Conservation (phyloP, 35 echinoderm and acorn worm species). For the Heliocidaris erythrogramma region DNA sequence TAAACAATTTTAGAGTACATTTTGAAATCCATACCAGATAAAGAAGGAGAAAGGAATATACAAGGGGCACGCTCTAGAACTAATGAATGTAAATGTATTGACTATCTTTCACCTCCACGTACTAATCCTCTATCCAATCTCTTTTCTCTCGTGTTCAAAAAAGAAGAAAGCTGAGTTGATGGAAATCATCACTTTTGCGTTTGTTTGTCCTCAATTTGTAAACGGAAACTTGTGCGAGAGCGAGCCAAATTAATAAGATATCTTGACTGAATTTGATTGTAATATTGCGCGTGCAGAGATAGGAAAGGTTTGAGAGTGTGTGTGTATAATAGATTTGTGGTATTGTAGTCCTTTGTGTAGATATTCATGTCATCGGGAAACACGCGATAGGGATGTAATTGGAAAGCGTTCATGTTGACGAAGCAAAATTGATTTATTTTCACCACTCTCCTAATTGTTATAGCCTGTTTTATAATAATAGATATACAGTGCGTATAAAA, state of each 20-base stretch:
- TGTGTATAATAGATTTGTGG: not conserved
- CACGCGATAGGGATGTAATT: not conserved
- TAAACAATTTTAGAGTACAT: conserved; percentile 13
- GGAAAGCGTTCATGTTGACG: not conserved
- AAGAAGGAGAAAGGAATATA: not conserved
- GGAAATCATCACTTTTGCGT: not conserved
- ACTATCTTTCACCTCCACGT: not conserved
- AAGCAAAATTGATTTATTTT: not conserved
- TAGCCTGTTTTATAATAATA: too few species aligned
- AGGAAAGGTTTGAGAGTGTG: not conserved
- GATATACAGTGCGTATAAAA: too few species aligned
- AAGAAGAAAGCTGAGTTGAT: not conserved
- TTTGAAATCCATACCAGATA: not conserved
- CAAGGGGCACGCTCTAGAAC: not conserved
- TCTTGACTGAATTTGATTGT: not conserved
- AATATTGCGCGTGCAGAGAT: not conserved
- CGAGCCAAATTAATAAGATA: conserved; percentile 18
- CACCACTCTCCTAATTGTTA: not conserved
- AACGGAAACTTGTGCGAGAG: not conserved
- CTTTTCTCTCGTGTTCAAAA: not conserved
- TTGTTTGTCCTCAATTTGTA: not conserved
- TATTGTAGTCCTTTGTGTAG: not conserved
- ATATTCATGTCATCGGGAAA: not conserved
- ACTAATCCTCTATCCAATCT: conserved; percentile 11
- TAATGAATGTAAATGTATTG: conserved; percentile 19